Conservation (phyloP, 2,888 invertebrate species). For the Caenorhabditis angaria region DNA sequence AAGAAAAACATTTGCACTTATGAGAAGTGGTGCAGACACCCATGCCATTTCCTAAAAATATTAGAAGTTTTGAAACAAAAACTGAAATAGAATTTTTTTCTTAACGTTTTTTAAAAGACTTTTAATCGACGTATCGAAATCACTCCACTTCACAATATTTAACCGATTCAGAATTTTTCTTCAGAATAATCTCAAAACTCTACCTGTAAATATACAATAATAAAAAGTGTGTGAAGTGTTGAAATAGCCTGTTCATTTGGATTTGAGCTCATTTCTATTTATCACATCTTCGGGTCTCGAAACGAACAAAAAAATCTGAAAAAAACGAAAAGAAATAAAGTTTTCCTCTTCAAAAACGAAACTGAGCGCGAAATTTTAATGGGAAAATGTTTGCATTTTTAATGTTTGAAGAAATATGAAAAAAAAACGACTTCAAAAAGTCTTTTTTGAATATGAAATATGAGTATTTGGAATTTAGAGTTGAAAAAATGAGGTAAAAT, state of each 20-base stretch:
- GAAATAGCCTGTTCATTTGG: slow-evolving; percentile 41
- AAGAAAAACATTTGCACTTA: slow-evolving; percentile 50
- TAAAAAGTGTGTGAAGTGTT: slow-evolving; percentile 53
- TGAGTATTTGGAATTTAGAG: neutral
- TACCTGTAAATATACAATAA: slow-evolving; percentile 55
- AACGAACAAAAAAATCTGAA: neutral
- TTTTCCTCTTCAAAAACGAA: no score
- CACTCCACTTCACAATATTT: no score
- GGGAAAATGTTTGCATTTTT: slow-evolving; percentile 1
- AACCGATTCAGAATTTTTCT: neutral
- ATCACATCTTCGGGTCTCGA: slow-evolving; percentile 17
- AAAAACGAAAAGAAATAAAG: neutral
- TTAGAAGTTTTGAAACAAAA: neutral
- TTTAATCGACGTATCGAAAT: neutral
- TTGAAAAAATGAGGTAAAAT: neutral
- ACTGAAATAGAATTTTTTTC: no score
- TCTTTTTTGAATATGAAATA: neutral
- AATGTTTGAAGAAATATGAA: neutral
- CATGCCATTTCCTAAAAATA: slow-evolving; percentile 47
- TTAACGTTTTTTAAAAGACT: slow-evolving; percentile 1
- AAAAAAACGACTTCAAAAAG: neutral
- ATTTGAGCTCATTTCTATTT: slow-evolving; percentile 39
- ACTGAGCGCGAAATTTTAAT: neutral
- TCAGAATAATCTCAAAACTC: neutral
- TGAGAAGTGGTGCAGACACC: slow-evolving; percentile 49